Base-by-base conservation (phyloP, 2,113 vertebrate species). In the Heterocephalus glaber region DNA sequence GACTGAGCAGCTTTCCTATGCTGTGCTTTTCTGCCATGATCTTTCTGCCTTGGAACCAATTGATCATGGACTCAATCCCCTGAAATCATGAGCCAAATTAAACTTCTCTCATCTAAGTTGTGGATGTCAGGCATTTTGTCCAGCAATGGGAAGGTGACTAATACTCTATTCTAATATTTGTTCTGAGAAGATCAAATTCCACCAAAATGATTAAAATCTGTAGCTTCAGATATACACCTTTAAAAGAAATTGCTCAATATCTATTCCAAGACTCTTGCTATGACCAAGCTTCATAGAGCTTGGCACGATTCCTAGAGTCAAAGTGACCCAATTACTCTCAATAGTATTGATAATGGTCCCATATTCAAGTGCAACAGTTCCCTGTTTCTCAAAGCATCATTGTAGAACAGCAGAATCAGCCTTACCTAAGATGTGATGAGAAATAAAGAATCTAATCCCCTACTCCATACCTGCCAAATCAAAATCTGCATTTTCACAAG, bases 111-210 rank as follows among this genome's bases (percentile, higher is more conserved):
- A 41, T 38, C n/a, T 72, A 72, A 72, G 20, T 24, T 38, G 20
- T 41, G 20, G 9, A 24, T 76, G 41, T 26, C 0, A 7, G 24
- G 11, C 47, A 76, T 47, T 47, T 44, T 44, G 5, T 76, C 70
- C 70, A 74, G 24, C 22, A 74, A 26, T 28, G 9, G 11, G 24
- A 12, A 44, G 44, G 70, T 74, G 19, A 38, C n/a, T 47, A 74
- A 44, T 28, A 47, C 11, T 8, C 41, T 84, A 41, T 58, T 92
- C 44, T 41, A 84, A 84, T 54, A 28, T 33, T 89, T 94, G 83
- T 96, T 90, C 86, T 63, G 49, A 95, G 82, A 96, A n/a, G n/a
- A n/a, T 81, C 60, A 9, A 76, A 80, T 89, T 89, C 68, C 54
- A 93, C 68, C n/a, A 92, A 90, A 88, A 65, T 10, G 26, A 14